A percentile compares a stretch with the other conserved stretches of the same genome.
Evolutionary conservation across 2,113 vertebrate species (phyloP).

Genomic region (Vireo altiloquus): DNA sequence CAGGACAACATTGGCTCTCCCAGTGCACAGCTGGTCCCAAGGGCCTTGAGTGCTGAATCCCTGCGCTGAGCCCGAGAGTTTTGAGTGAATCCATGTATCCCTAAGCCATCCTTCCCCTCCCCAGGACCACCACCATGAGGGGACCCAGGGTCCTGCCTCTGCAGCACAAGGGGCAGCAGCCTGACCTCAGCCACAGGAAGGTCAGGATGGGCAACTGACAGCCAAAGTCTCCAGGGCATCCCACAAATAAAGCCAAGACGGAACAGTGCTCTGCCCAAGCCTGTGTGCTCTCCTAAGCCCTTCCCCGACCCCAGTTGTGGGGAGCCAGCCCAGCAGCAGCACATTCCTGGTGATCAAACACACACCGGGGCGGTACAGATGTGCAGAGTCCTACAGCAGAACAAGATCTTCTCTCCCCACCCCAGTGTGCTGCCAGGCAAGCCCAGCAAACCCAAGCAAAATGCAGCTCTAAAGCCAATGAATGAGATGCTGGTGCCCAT

Average conservation of each 20-base stretch:
- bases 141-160: neutral
- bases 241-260: neutral
- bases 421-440: neutral
- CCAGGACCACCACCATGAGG: accelerated
- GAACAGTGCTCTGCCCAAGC: neutral
- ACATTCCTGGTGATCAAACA: accelerated
- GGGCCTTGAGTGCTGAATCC: too few species aligned
- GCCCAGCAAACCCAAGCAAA: neutral
- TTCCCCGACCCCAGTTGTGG: neutral
- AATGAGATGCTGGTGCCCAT: accelerated
- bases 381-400: neutral
- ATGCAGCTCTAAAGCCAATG: accelerated
- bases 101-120: neutral
- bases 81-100: accelerated
- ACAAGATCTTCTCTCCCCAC: neutral
- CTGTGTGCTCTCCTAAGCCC: neutral
- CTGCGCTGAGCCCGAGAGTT: neutral
- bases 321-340: accelerated
- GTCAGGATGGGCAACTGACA: neutral
- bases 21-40: neutral
- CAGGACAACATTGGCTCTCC: accelerated
- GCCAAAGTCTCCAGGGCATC: accelerated
- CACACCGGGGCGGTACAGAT: accelerated
- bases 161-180: neutral
- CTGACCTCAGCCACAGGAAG: neutral